Conservation (phyloP, 2,797 vertebrate species). For the Orientallactaga sibirica region DNA sequence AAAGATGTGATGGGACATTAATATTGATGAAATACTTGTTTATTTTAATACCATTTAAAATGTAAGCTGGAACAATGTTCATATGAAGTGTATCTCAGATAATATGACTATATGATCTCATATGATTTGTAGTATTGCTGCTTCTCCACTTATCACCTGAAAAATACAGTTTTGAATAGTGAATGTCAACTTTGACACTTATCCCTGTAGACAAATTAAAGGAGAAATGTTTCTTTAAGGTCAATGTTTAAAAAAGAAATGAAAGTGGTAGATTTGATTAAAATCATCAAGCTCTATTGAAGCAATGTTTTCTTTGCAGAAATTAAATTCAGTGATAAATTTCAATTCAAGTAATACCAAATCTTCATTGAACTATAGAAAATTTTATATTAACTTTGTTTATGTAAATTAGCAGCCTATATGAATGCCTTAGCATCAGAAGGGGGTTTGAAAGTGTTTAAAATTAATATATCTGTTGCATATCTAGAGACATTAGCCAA, state of each 20-base stretch:
- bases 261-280: not conserved
- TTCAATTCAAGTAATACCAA: not conserved
- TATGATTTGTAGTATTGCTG: too few species aligned
- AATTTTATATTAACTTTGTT: not conserved
- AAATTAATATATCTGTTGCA: not conserved
- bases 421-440: not conserved
- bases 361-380: not conserved
- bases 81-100: not conserved
- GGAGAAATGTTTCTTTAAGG: slow-evolving; percentile 31
- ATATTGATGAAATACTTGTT: not conserved
- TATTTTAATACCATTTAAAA: not conserved
- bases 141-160: not conserved
- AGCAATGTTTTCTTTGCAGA: slow-evolving; percentile 36
- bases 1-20: not conserved
- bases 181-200: not conserved
- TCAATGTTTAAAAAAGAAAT: not conserved
- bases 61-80: not conserved
- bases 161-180: not conserved
- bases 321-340: not conserved
- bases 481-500: not conserved
- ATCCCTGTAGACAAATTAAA: not conserved
- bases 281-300: not conserved
- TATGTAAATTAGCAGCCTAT: not conserved
- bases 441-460: not conserved
- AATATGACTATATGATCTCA: not conserved